phyloP scores from a whole-genome alignment of 2,113 vertebrate species.

The Chloropsis cyanopogon region DNA sequence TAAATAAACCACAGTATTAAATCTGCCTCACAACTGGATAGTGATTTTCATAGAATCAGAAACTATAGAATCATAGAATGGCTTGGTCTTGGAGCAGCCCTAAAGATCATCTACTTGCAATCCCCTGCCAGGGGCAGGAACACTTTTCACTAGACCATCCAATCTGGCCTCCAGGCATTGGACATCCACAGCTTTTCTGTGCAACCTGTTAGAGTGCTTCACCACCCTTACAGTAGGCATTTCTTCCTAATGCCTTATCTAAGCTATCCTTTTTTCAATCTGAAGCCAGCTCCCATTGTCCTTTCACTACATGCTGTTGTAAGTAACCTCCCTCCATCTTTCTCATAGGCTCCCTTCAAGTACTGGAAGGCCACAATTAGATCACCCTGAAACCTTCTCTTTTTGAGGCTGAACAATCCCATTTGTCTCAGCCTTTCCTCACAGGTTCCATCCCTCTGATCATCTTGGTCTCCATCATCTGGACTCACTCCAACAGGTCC shows the following conservation, averaged over 20 bases:
- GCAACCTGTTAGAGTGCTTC: neutral
- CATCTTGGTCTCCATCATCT: neutral
- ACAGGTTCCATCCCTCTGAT: neutral
- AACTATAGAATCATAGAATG: neutral
- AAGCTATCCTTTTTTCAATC: neutral
- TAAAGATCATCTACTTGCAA: neutral
- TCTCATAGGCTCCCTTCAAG: neutral
- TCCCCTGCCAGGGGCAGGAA: neutral
- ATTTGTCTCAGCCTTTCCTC: neutral
- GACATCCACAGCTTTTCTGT: neutral
- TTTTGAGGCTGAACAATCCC: neutral
- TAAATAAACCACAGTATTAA: constrained; percentile 29
- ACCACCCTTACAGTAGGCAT: neutral
- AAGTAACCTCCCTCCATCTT: neutral
- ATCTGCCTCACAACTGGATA: neutral
- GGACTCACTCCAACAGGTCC: no score
- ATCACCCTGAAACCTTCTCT: neutral
- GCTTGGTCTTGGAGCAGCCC: neutral
- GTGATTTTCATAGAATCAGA: neutral
- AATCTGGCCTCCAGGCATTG: neutral
- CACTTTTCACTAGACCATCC: neutral
- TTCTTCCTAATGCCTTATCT: neutral
- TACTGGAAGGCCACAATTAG: neutral
- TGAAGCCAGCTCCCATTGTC: neutral
- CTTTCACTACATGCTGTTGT: neutral